Base-by-base conservation (phyloP, 2,888 invertebrate species). In the Seladonia tumulorum region DNA sequence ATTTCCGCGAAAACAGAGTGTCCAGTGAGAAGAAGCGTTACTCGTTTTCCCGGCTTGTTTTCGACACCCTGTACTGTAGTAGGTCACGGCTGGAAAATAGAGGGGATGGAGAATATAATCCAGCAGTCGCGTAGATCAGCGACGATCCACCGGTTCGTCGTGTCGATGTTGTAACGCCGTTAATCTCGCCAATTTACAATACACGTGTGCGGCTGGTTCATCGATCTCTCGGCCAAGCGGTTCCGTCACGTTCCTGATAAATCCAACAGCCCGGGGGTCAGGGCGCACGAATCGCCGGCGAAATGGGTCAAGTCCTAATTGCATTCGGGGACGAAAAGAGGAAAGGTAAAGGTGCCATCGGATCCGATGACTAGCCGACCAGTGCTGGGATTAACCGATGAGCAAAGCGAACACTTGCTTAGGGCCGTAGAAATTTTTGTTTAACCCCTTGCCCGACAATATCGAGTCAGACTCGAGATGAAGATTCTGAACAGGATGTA, bases 241-340 rank as follows among this genome's bases (percentile, higher is more conserved):
- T 83, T 73, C 63, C 53, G 81, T 72, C 75, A 68, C 68, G 75
- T 75, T 81, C 72, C 35, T 63, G 81, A 79, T 79, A 70, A 49
- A 71, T 35, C 63, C 63, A 78, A 75, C 85, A 70, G 45, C 71
- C 71, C 35, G 35, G 53, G 53, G 57, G n/a, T 45, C 80, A 18
- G 63, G n/a, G n/a, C 63, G 60, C 66, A 45, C 53, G 78, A 49
- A 75, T 72, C 66, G 16, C 35, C 70, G 29, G 25, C 42, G 29
- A 85, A 81, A 86, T 75, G 42, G 86, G 86, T 81, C 86, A 72
- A 86, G 86, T 85, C 66, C 86, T 86, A 86, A 86, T 86, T 86
- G 81, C 78, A 57, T 86, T 63, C 70, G 66, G 53, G 39, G 85
- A n/a, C 71, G 35, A 39, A 29, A 53, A 29, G 49, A 57, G 76